Conservation (phyloP, 2,113 vertebrate species). For the Urocynchramus pylzowi region DNA sequence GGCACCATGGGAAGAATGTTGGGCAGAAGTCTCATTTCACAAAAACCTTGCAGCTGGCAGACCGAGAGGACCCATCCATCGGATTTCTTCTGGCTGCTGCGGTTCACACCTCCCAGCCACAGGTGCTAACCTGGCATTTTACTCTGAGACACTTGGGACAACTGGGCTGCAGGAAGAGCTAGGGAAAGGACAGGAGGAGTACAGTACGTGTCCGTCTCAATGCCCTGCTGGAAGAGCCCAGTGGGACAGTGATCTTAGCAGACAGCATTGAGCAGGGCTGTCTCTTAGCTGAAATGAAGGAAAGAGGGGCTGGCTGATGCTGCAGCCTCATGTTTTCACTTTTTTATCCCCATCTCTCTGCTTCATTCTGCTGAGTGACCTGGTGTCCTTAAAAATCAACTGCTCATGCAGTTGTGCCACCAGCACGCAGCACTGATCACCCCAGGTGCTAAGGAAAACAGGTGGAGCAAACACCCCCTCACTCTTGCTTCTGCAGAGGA, state of each 20-base stretch:
- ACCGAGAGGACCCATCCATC: not conserved
- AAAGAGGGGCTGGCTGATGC: not conserved
- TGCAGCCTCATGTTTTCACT: not conserved
- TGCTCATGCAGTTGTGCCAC: not conserved
- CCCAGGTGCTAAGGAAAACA: not conserved
- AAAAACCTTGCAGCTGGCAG: not conserved
- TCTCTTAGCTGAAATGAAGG: not conserved
- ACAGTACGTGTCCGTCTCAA: not conserved
- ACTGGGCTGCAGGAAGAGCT: not conserved
- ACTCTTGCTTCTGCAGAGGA: not conserved
- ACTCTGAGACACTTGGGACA: not conserved
- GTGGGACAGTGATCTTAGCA: not conserved
- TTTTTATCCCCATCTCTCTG: not conserved
- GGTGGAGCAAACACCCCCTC: not conserved
- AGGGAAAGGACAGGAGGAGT: not conserved
- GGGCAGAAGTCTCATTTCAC: not conserved
- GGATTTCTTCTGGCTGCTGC: not conserved
- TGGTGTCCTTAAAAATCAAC: not conserved
- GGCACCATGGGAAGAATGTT: not conserved
- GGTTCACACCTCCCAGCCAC: not conserved
- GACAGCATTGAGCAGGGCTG: not conserved
- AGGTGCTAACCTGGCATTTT: not conserved
- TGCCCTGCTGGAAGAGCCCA: not conserved
- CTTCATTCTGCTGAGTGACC: not conserved
- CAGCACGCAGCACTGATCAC: not conserved